These are phyloP conservation scores for Varroa destructor DNA, from an alignment of 1,140 invertebrate genomes.

Conservation along the genomic window DNA sequence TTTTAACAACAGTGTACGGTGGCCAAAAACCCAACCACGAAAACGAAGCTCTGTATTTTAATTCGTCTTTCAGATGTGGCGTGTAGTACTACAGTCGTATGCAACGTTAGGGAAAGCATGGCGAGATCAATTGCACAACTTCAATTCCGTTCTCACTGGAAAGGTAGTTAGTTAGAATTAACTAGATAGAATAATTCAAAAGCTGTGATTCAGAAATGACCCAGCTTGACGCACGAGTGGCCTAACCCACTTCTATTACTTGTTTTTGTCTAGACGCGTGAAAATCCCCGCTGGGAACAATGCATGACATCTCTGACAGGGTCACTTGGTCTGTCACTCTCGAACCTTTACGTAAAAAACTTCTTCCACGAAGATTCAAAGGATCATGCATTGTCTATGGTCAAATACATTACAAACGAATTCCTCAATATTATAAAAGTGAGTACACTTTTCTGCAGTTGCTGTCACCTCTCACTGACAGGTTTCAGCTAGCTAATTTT, in stretches of 20 bases:
- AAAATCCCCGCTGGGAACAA: constrained; percentile 38
- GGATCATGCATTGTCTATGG: constrained; percentile 37
- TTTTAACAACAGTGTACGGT: too few relatives aligned
- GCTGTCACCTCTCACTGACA: background rate
- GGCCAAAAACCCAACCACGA: too few relatives aligned
- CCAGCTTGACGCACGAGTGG: constrained; percentile 42
- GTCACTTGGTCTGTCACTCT: constrained; percentile 43
- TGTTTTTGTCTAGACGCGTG: constrained; percentile 37
- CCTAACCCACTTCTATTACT: background rate
- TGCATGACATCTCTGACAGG: constrained; percentile 38
- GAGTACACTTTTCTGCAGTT: background rate
- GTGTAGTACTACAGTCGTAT: constrained; percentile 55
- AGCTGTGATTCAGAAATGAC: too few relatives aligned
- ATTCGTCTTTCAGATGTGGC: constrained; percentile 49
- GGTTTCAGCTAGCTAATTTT: background rate
- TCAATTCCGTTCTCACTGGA: constrained; percentile 58
- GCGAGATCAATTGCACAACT: constrained; percentile 55
- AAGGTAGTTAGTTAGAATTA: constrained; percentile 46
- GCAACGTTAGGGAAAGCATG: constrained; percentile 60
- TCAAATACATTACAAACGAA: constrained; percentile 38
- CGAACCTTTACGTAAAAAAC: constrained; percentile 43
- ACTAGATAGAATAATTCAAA: too few relatives aligned
- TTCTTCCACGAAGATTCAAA: constrained; percentile 45
- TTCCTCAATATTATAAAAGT: constrained; percentile 35
- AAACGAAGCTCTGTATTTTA: too few relatives aligned